A percentile compares a stretch with the other conserved stretches of the same genome.
These are phyloP conservation scores for Pseudopodoces humilis DNA, from an alignment of 2,113 vertebrate genomes.

Conservation along the genomic window DNA sequence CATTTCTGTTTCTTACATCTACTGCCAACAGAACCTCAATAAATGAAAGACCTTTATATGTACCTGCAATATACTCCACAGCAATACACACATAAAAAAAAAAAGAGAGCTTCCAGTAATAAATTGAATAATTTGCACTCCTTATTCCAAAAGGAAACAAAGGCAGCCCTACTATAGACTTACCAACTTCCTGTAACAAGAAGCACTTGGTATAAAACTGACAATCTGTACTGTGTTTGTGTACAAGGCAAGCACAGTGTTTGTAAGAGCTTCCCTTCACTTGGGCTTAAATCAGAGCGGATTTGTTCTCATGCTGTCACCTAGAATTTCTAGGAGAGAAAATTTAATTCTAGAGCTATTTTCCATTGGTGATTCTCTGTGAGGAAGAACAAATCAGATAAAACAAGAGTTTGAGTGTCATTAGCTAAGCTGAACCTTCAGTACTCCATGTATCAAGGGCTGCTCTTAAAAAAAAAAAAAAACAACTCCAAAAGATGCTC, in stretches of 20 bases:
- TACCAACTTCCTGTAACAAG: background rate
- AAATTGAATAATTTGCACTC: slow-evolving; percentile 35
- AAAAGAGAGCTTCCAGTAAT: background rate
- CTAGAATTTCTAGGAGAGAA: background rate
- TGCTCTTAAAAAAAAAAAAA: background rate
- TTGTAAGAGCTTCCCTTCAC: background rate
- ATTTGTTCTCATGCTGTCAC: slow-evolving; percentile 8
- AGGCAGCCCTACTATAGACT: background rate
- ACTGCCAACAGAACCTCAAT: slow-evolving; percentile 25
- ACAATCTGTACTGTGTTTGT: background rate
- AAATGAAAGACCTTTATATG: background rate
- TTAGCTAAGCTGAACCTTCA: background rate
- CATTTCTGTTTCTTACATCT: slow-evolving; percentile 48
- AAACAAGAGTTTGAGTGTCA: background rate
- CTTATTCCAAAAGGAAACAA: slow-evolving; percentile 13
- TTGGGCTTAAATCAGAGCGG: slow-evolving; percentile 16
- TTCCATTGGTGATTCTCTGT: background rate
- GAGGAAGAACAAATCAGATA: background rate
- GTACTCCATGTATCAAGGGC: background rate
- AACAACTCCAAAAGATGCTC: background rate
- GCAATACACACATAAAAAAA: background rate
- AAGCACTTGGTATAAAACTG: background rate
- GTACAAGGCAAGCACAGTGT: background rate
- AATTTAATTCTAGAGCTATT: slow-evolving; percentile 41
- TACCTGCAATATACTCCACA: slow-evolving; percentile 14